Base-by-base conservation (phyloP, 2,797 vertebrate genomes). In the Cynodonichthys magdalenae region DNA sequence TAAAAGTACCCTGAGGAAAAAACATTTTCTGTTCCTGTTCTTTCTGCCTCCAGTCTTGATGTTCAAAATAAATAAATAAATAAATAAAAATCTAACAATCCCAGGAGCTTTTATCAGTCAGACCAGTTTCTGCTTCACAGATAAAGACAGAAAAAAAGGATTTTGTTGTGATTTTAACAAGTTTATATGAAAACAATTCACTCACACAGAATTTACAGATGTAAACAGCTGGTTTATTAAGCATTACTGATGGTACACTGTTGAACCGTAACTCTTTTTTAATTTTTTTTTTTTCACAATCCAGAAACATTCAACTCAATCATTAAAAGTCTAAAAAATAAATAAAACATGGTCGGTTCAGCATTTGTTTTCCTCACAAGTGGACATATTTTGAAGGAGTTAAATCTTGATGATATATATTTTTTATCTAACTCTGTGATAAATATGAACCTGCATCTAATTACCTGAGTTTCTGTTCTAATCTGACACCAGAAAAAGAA, bases 211-310 rank as follows among this genome's bases (percentile, higher is more conserved):
- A 31, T 15, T 36, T 55, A 60, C n/a, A 24, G 46, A 60, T 67
- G 60, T 54, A 74, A 83, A 86, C 56, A 50, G 31, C 11, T 48
- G 11, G 57, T 83, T 89, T 82, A 84, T 86, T 80, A 36, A 49
- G 54, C 60, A 53, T 49, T 66, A 54, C 68, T 27, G 34, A 79
- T 50, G 69, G 24, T 18, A 75, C 46, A 53, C 52, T 34, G 39
- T 42, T 28, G 51, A 54, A 20, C 47, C 55, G 48, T 45, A 46
- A 63, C 28, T 42, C 46, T 60, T 9, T 36, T 28, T 24, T 36
- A 6, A 1, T 17, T n/a, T 6, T 46, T 18, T 46, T 46, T 56
- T 36, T 27, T 11, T 27, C 20, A 59, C 34, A 54, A 55, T 59
- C 41, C 41, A 28, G 17, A 8, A 46, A 69, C 18, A 24, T 36